Percentiles rank a stretch among this genome's conserved stretches.
phyloP scores from a whole-genome alignment of 2,888 invertebrate species.

The Eurytoma adleriae region DNA sequence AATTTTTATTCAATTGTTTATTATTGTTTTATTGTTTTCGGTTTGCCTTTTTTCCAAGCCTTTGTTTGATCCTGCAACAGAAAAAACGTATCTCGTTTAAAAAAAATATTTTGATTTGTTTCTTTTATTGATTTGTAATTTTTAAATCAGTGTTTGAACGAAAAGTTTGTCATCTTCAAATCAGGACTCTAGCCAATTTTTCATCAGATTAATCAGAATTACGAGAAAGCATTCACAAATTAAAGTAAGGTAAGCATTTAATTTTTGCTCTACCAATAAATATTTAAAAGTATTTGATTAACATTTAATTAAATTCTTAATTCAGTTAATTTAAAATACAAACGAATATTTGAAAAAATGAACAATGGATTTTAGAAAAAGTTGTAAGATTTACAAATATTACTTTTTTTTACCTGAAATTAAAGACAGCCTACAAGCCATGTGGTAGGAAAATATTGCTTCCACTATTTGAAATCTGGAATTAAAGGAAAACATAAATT shows the following conservation, averaged over 20 bases:
- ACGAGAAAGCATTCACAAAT: too few relatives aligned
- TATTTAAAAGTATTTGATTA: too few relatives aligned
- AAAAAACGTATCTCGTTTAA: background rate
- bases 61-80: slow-evolving; percentile 45
- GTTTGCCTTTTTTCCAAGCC: background rate
- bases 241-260: too few relatives aligned
- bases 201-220: slow-evolving; percentile 65
- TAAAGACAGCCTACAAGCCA: too few relatives aligned
- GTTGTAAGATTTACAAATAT: too few relatives aligned
- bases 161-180: slow-evolving; percentile 68
- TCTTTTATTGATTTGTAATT: slow-evolving; percentile 8
- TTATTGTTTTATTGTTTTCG: background rate
- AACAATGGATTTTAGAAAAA: too few relatives aligned
- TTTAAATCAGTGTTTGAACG: slow-evolving; percentile 62
- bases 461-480: slow-evolving; percentile 5
- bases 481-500: too few relatives aligned
- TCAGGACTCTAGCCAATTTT: slow-evolving; percentile 74
- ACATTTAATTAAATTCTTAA: background rate
- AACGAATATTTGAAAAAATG: too few relatives aligned
- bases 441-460: too few relatives aligned
- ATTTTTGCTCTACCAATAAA: background rate
- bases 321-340: too few relatives aligned
- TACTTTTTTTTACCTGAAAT: too few relatives aligned
- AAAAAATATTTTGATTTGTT: background rate
- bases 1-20: background rate